Conservation (phyloP, 1,140 invertebrate genomes). For the Bombus sibiricus region DNA sequence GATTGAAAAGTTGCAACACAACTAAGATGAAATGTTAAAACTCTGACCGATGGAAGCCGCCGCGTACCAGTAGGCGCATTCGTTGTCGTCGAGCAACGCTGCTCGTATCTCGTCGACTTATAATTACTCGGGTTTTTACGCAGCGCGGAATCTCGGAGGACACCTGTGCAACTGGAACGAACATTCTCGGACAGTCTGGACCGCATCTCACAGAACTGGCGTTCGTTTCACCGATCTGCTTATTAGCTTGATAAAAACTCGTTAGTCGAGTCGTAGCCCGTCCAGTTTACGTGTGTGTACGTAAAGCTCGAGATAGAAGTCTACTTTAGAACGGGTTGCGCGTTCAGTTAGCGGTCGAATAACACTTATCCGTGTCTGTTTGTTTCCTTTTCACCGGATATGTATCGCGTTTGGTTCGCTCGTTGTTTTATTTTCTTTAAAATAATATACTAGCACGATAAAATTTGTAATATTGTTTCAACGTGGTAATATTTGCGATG, state of each 20-base stretch:
- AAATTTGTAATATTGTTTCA: too few species aligned
- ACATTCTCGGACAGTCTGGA: slow-evolving; percentile 3
- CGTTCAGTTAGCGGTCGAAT: slow-evolving; percentile 9
- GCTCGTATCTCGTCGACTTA: not conserved
- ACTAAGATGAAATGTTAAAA: not conserved
- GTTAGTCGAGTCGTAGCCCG: slow-evolving; percentile 17
- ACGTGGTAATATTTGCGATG: too few species aligned
- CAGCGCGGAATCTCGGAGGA: not conserved
- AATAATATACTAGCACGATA: not conserved
- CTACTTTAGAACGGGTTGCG: slow-evolving; percentile 28
- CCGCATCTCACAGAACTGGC: slow-evolving; percentile 12
- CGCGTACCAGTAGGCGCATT: not conserved
- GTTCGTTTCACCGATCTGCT: slow-evolving; percentile 40
- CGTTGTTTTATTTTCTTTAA: not conserved
- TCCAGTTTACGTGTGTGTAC: not conserved
- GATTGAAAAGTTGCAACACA: not conserved
- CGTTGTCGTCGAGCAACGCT: not conserved
- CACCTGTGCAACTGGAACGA: slow-evolving; percentile 22
- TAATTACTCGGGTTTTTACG: slow-evolving; percentile 5
- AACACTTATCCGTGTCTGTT: not conserved
- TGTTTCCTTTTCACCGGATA: slow-evolving; percentile 4
- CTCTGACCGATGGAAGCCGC: not conserved
- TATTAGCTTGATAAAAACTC: slow-evolving; percentile 50
- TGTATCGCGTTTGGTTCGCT: not conserved
- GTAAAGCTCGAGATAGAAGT: slow-evolving; percentile 16